Evolutionary conservation across 2,888 invertebrate species (phyloP), one percentile per base, ranked within the genome.

Genomic region (Tachystola acroxantha): DNA sequence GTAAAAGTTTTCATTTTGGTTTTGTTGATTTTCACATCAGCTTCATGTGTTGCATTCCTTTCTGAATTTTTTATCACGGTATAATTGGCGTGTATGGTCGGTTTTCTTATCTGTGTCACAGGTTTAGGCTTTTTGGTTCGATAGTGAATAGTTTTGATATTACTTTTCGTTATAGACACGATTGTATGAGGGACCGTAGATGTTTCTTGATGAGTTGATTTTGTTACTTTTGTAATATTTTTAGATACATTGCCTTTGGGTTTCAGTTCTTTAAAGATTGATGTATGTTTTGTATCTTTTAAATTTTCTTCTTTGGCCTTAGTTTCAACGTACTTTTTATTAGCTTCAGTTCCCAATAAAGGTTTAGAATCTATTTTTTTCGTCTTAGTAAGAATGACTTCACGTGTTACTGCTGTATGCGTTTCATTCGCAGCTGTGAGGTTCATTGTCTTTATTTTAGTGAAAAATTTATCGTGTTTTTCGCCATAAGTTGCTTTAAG

Each of bases 401-500:
- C 38, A 19, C 37, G 32, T 10, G 30, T 32, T 13, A 40, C 16
- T 10, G 39, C 38, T 3, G 36, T 28, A 34, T 32, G 37, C 7
- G n/a, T 10, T 11, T 34, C 37, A 6, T 31, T 36, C n/a, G 7
- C 2, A 10, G 22, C 30, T n/a, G 40, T 29, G 11, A 20, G 4
- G 32, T 30, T 39, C 3, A 22, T 37, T 5, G 56, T 48, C 30
- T 58, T 62, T 1, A 50, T 7, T 44, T 68, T 72, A 13, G 63
- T 40, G 43, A 79, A 80, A 44, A 77, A 72, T 37, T 70, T 71
- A 22, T 82, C 80, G 43, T 81, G 80, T 56, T 77, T 84, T 28
- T 87, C 81, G n/a, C 87, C 87, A 40, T 88, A 88, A 0, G 87
- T 88, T 20, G 86, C 82, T 60, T 86, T 86, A 0, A 88, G 50